phyloP scores from a whole-genome alignment of 1,140 invertebrate species.

The Platyura marginata region DNA sequence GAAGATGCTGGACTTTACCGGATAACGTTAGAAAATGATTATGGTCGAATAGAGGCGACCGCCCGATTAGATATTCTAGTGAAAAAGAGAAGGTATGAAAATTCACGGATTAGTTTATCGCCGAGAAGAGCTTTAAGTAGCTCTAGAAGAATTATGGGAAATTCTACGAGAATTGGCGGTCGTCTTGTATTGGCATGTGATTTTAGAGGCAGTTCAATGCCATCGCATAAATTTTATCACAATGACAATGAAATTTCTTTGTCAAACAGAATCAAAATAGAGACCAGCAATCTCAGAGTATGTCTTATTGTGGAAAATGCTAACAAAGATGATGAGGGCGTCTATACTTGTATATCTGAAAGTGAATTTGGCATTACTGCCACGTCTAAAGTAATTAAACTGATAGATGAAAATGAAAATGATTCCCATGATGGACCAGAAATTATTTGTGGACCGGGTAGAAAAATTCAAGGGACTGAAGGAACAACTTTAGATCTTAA shows the following conservation, averaged over 20 bases:
- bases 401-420: conserved; percentile 7
- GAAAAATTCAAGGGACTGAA: conserved; percentile 28
- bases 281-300: conserved; percentile 11
- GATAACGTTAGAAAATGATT: conserved; percentile 62
- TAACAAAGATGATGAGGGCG: conserved; percentile 30
- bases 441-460: conserved; percentile 17
- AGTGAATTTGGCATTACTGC: conserved; percentile 39
- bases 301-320: conserved; percentile 31
- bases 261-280: conserved; percentile 15
- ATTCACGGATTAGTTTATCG: conserved; percentile 23
- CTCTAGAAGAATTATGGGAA: conserved; percentile 20
- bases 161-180: conserved; percentile 26
- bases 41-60: conserved; percentile 59
- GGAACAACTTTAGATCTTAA: conserved; percentile 37
- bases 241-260: conserved; percentile 26
- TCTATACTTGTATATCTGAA: conserved; percentile 54
- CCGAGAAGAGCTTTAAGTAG: conserved; percentile 19
- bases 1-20: conserved; percentile 68
- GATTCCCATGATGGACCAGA: conserved; percentile 13
- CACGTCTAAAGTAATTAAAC: conserved; percentile 7
- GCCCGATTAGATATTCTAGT: conserved; percentile 64
- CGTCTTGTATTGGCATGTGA: conserved; percentile 34
- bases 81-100: conserved; percentile 24
- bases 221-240: conserved; percentile 39
- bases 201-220: conserved; percentile 33